Base-by-base conservation (phyloP, 2,797 vertebrate species). In the Micropoecilia bifurca region DNA sequence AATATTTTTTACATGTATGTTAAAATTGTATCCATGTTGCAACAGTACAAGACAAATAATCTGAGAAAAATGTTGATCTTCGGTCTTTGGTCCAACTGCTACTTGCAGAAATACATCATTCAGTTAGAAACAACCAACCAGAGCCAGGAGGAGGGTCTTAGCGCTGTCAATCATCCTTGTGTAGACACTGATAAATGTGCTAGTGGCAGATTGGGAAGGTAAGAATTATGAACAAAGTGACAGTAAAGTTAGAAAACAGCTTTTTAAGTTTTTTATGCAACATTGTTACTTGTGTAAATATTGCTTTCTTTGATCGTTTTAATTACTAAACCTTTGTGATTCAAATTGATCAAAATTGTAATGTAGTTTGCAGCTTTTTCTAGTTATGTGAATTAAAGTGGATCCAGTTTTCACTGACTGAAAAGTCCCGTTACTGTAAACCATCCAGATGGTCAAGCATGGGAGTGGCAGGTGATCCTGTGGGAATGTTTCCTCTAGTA, bases 271-370 rank as follows among this genome's bases (percentile, higher is more conserved):
- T 68, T 41, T 68, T 6, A 36, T 66, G 63, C 33, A 39, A 9
- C 3, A 68, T 41, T 68, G 18, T 41, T 18, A 66, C 33, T 36
- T 68, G 3, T 4, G 6, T 41, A 39, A 25, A 68, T 22, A 22
- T 41, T 68, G 0, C 1, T 0, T 50, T 78, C 71, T 72, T 2
- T 28, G 36, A 53, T 74, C 43, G 46, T 22, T 16, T 72, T 22
- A 13, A 71, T 83, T 48, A 76, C 48, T 50, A n/a, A 57, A 41
- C 57, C 74, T n/a, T 57, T 55, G 77, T 13, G 55, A 22, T 18
- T 18, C 43, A 30, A 30, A 3, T 71, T 36, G 57, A 55, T 41
- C 79, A 71, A 72, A 76, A 69, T 57, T 25, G 18, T 30, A 45
- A 63, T 46, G 18, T 12, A 61, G 45, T 8, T 48, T 30, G 30